Evolutionary conservation across 2,888 invertebrate species (phyloP).

Genomic region (Yponomeuta cagnagella): DNA sequence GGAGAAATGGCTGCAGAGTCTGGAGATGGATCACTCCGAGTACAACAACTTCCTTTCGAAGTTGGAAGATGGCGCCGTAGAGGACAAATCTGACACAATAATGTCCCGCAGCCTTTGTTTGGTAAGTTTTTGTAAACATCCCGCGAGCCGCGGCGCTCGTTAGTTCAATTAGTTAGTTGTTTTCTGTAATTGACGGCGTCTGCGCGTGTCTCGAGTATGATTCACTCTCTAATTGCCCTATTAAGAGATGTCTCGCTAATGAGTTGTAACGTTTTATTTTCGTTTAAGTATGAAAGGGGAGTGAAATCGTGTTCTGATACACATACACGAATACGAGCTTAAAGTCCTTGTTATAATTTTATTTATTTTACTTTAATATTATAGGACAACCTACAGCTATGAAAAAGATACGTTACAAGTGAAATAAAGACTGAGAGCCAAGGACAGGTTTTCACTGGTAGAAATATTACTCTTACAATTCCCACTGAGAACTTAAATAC

Average conservation of each 20-base stretch:
- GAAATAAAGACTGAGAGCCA: no score
- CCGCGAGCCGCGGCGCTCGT: conserved; percentile 3
- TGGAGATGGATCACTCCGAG: conserved; percentile 42
- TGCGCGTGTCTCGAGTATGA: background rate
- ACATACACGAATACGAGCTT: background rate
- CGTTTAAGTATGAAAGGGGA: background rate
- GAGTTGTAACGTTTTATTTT: conserved; percentile 8
- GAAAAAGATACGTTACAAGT: no score
- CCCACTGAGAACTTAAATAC: no score
- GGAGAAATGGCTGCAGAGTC: conserved; percentile 38
- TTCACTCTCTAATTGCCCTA: background rate
- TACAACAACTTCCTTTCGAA: conserved; percentile 52
- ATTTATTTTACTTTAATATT: no score
- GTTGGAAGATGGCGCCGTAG: conserved; percentile 49
- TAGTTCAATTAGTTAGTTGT: background rate
- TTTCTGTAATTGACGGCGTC: background rate
- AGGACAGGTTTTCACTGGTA: no score
- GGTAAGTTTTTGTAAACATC: conserved; percentile 66
- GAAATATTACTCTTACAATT: no score
- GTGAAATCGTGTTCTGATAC: no score
- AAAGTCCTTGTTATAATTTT: no score
- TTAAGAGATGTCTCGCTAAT: background rate
- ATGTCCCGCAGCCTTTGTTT: conserved; percentile 70
- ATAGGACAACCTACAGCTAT: no score
- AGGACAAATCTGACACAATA: conserved; percentile 61